These are phyloP conservation scores for Probosciger aterrimus DNA, from an alignment of 2,113 vertebrate species.

Conservation along the genomic window DNA sequence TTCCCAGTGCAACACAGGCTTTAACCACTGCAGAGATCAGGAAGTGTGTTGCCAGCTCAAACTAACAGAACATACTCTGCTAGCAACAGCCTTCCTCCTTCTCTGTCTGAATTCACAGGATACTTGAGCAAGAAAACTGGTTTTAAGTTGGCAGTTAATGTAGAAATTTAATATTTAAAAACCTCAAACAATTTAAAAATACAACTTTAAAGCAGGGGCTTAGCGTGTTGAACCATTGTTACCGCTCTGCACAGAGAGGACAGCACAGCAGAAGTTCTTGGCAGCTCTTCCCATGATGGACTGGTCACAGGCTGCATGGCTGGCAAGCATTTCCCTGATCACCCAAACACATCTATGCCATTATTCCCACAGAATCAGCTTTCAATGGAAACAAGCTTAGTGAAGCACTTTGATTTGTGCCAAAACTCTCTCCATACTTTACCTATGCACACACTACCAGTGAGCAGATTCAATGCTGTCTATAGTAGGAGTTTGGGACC, in stretches of 20 bases:
- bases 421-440: not conserved
- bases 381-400: not conserved
- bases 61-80: fast-evolving
- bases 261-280: not conserved
- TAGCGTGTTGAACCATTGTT: not conserved
- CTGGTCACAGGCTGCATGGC: not conserved
- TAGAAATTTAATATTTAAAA: not conserved
- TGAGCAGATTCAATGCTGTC: not conserved
- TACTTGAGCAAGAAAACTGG: not conserved
- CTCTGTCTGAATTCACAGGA: not conserved
- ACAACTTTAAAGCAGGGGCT: not conserved
- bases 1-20: not conserved
- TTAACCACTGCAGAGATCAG: not conserved
- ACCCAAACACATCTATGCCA: not conserved
- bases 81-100: not conserved
- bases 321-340: not conserved
- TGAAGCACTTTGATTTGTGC: not conserved
- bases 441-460: not conserved
- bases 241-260: not conserved
- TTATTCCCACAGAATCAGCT: not conserved
- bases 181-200: not conserved
- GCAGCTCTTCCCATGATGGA: not conserved
- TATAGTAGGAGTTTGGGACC: not conserved
- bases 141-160: not conserved
- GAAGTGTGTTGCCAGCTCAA: not conserved